Conservation (phyloP, 2,113 vertebrate species). For the Catharus bicknelli region DNA sequence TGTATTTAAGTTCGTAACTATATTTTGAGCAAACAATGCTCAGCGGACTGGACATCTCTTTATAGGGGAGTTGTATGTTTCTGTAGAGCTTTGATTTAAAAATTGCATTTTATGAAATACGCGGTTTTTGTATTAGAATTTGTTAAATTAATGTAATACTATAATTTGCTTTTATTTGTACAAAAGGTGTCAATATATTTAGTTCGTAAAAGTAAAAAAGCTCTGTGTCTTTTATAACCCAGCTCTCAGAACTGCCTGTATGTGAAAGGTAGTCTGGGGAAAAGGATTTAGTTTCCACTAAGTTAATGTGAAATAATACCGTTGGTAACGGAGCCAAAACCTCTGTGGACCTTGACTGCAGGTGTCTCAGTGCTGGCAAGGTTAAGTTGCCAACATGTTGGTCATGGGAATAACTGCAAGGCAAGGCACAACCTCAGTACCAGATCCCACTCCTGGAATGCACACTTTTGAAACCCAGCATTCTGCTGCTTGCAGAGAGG, state of each 20-base stretch:
- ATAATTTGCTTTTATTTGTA: slow-evolving; percentile 70
- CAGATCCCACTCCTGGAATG: neutral
- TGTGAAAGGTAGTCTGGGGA: neutral
- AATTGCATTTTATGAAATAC: slow-evolving; percentile 46
- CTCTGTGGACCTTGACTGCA: neutral
- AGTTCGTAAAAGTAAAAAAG: slow-evolving; percentile 17
- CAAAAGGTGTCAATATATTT: slow-evolving; percentile 65
- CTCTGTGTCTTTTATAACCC: neutral
- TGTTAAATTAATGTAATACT: slow-evolving; percentile 67
- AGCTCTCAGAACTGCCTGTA: neutral
- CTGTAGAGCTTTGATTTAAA: slow-evolving; percentile 60
- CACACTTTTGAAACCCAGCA: rapidly evolving
- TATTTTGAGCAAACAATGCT: slow-evolving; percentile 58
- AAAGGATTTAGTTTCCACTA: neutral
- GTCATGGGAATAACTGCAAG: neutral
- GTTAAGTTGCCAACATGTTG: neutral
- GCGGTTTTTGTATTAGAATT: slow-evolving; percentile 62
- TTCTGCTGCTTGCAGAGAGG: neutral
- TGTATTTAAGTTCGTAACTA: slow-evolving; percentile 39
- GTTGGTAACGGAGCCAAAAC: neutral
- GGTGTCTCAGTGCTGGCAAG: rapidly evolving
- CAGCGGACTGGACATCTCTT: slow-evolving; percentile 47
- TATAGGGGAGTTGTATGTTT: slow-evolving; percentile 40
- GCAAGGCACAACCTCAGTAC: neutral
- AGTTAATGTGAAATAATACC: neutral